Percentiles rank a stretch among this genome's conserved stretches.
Evolutionary conservation across 2,113 vertebrate genomes (phyloP).

Genomic region (Perognathus longimembris): DNA sequence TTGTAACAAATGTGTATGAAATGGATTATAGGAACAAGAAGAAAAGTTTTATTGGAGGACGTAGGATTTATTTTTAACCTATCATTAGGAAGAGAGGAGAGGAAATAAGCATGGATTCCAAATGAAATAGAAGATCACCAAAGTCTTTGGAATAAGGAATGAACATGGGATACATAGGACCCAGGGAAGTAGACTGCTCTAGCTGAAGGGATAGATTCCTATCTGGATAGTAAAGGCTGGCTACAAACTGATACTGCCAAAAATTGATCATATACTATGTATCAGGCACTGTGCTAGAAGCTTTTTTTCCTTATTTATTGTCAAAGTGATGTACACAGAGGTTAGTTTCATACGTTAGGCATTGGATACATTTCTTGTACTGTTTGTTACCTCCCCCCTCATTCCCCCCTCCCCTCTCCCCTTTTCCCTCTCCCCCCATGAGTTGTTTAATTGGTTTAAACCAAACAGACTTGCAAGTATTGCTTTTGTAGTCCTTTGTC

Average conservation of each 20-base stretch:
- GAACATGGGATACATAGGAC: neutral
- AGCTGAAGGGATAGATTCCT: neutral
- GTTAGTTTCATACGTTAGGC: too few species aligned
- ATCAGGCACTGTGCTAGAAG: neutral
- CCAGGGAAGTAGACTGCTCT: neutral
- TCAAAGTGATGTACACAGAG: too few species aligned
- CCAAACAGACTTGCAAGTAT: too few species aligned
- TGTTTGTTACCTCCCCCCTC: too few species aligned
- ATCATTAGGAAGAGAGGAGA: neutral
- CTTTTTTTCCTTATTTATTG: too few species aligned
- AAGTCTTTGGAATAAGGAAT: neutral
- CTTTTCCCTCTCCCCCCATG: too few species aligned
- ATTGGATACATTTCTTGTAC: too few species aligned
- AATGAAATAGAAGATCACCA: neutral
- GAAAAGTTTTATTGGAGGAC: neutral
- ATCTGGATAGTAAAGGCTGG: neutral
- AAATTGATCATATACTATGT: neutral
- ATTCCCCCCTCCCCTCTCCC: too few species aligned
- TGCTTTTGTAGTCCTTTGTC: too few species aligned
- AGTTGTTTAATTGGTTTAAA: too few species aligned
- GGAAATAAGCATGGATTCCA: constrained; percentile 40
- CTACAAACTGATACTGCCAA: neutral
- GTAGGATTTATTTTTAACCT: constrained; percentile 27
- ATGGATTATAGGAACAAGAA: neutral
- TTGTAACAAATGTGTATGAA: neutral